Evolutionary conservation across 2,888 invertebrate species (phyloP).

Genomic region (Diaperis boleti): DNA sequence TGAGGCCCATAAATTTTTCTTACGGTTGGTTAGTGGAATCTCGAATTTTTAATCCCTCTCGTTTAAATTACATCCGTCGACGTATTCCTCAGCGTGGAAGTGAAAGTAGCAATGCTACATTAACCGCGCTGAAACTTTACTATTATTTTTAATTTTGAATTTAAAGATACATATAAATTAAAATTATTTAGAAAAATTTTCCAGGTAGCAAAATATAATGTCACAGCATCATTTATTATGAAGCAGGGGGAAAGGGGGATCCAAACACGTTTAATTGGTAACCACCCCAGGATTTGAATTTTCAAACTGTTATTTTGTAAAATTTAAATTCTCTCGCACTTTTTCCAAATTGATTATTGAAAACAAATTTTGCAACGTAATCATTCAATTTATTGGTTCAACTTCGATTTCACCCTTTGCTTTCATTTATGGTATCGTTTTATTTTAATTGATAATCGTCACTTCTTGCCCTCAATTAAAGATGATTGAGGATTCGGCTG

Average conservation of each 20-base stretch:
- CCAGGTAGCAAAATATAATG: no score
- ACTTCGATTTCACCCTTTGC: no score
- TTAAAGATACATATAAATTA: no score
- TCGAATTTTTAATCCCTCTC: constrained; percentile 15
- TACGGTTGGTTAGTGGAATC: constrained; percentile 8
- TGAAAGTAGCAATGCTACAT: constrained; percentile 3
- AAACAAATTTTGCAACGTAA: neutral
- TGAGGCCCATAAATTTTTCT: constrained; percentile 13
- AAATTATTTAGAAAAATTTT: no score
- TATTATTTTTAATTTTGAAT: no score
- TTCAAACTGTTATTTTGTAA: neutral
- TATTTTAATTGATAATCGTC: constrained; percentile 20
- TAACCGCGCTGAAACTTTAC: neutral
- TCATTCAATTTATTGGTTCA: no score
- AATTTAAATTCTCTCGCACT: neutral
- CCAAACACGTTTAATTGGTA: no score
- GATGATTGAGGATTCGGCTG: constrained; percentile 20
- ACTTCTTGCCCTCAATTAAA: constrained; percentile 20
- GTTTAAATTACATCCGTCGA: constrained; percentile 20
- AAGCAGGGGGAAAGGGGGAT: no score
- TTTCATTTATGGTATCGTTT: constrained; percentile 18
- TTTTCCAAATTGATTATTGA: neutral
- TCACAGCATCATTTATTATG: no score
- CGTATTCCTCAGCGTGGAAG: constrained; percentile 15
- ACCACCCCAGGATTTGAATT: neutral